These are phyloP conservation scores for Aspidapion aeneum DNA, from an alignment of 2,888 invertebrate genomes.

Conservation along the genomic window DNA sequence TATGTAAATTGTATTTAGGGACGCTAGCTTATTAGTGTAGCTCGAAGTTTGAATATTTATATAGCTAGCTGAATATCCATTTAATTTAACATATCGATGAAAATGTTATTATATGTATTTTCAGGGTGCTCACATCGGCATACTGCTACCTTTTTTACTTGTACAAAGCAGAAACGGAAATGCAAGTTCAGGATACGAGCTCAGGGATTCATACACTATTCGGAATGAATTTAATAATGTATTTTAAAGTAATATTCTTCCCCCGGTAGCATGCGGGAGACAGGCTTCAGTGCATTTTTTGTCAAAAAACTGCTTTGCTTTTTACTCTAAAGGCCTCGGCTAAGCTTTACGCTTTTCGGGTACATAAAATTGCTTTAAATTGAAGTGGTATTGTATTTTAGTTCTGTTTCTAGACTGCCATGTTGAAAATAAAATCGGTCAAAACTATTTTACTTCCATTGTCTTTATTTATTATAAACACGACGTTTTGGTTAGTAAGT, in stretches of 20 bases:
- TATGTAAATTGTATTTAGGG: too few species aligned
- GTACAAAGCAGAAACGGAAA: neutral
- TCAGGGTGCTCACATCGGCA: too few species aligned
- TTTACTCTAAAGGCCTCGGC: neutral
- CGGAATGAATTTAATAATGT: neutral
- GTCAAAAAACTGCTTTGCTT: neutral
- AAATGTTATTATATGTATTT: neutral
- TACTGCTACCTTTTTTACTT: neutral
- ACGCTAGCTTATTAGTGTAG: too few species aligned
- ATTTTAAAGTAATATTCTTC: neutral
- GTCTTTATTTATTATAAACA: too few species aligned
- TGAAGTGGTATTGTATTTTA: neutral
- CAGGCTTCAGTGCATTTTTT: neutral
- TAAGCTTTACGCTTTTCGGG: neutral
- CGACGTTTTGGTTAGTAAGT: too few species aligned
- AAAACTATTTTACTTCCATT: too few species aligned
- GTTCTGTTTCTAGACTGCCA: too few species aligned
- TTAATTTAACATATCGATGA: too few species aligned
- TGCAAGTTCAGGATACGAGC: neutral
- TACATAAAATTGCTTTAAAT: neutral
- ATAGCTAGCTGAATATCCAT: too few species aligned
- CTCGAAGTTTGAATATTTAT: too few species aligned
- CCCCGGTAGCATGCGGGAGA: neutral
- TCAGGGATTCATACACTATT: neutral
- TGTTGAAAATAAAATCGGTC: too few species aligned